Percentiles rank a stretch among this genome's conserved stretches.
phyloP scores from a whole-genome alignment of 2,113 vertebrate genomes.

The Callaeas wilsoni region DNA sequence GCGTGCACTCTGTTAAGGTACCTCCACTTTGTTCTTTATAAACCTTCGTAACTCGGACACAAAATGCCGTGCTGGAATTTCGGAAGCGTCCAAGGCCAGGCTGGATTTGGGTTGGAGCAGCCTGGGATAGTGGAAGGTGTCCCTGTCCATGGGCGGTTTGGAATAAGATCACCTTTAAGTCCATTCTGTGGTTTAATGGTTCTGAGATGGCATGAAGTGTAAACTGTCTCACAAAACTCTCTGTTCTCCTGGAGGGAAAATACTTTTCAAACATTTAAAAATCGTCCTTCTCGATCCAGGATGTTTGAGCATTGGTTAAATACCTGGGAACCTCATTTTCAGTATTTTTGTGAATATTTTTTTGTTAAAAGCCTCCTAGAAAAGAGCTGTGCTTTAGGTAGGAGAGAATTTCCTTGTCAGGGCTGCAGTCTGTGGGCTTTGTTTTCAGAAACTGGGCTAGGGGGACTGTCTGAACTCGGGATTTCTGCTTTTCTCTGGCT shows the following conservation, averaged over 20 bases:
- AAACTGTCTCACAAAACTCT: neutral
- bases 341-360: neutral
- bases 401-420: neutral
- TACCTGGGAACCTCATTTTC: neutral
- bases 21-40: neutral
- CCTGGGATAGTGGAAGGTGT: neutral
- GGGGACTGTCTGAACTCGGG: neutral
- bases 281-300: neutral
- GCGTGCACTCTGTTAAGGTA: fast-evolving
- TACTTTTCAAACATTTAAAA: neutral
- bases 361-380: neutral
- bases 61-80: neutral
- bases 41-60: neutral
- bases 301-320: neutral
- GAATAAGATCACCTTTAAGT: neutral
- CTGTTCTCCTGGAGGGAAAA: neutral
- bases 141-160: neutral
- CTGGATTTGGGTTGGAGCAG: neutral
- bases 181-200: neutral
- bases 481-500: neutral
- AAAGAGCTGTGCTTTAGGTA: neutral
- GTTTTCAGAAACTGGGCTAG: neutral
- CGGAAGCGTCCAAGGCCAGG: neutral
- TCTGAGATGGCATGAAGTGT: neutral
- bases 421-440: neutral